phyloP scores from a whole-genome alignment of 2,113 vertebrate species.

The Platysternon megacephalum region DNA sequence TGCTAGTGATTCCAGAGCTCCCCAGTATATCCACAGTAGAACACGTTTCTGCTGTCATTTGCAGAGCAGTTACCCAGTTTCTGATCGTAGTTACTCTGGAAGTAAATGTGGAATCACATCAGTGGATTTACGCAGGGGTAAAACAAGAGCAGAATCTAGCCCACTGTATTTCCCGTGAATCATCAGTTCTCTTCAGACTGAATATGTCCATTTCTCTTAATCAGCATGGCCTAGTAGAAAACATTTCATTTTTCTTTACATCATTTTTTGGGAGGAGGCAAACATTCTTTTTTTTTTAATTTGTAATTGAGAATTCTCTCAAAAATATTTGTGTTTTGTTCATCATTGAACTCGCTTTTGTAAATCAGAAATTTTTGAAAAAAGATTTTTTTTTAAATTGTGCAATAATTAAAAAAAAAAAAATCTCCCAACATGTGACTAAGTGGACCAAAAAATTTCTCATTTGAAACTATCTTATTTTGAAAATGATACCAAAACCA shows the following conservation, averaged over 20 bases:
- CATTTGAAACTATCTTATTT: not conserved
- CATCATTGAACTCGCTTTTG: not conserved
- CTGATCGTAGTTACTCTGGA: not conserved
- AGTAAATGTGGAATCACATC: not conserved
- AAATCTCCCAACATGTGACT: not conserved
- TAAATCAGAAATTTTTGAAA: not conserved
- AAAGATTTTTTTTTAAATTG: accelerated
- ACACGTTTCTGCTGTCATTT: not conserved
- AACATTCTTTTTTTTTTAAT: not conserved
- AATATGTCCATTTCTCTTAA: not conserved
- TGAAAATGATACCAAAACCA: not conserved
- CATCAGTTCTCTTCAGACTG: not conserved
- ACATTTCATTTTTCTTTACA: not conserved
- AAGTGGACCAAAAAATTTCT: not conserved
- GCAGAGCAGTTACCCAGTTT: not conserved
- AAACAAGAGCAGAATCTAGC: not conserved
- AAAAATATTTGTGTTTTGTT: not conserved
- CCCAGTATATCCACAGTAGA: not conserved
- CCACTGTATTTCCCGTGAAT: not conserved
- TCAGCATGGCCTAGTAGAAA: not conserved
- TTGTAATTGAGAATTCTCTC: not conserved
- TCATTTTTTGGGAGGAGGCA: not conserved
- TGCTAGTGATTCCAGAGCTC: not conserved
- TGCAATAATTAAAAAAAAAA: not conserved
- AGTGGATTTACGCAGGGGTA: not conserved